Conservation (phyloP, 2,888 invertebrate species). For the Auanema sp. region DNA sequence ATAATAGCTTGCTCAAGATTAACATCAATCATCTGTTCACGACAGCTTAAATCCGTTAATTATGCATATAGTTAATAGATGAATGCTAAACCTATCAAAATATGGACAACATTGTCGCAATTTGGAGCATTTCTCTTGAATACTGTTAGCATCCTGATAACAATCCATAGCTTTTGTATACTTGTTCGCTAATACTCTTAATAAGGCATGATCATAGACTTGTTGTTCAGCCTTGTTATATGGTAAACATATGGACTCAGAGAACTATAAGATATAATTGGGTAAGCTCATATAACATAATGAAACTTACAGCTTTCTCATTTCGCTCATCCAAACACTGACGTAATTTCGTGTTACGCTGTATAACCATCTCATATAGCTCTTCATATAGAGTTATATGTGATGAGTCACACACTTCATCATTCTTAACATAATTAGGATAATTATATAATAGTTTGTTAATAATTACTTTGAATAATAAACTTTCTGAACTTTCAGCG, state of each 20-base stretch:
- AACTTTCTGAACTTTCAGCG: conserved; percentile 47
- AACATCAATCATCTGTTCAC: conserved; percentile 42
- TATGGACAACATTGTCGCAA: conserved; percentile 48
- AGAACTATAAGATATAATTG: conserved; percentile 35
- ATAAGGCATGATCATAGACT: conserved; percentile 34
- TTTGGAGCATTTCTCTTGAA: conserved; percentile 45
- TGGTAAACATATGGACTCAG: conserved; percentile 41
- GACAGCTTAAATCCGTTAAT: conserved; percentile 35
- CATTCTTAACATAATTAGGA: conserved; percentile 26
- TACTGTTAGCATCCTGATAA: conserved; percentile 45
- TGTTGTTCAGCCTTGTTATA: conserved; percentile 30
- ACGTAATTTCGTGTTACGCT: conserved; percentile 39
- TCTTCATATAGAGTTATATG: conserved; percentile 37
- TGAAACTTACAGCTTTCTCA: conserved; percentile 35
- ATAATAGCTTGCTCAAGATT: conserved; percentile 41
- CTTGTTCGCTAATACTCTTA: conserved; percentile 27
- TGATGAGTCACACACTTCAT: conserved; percentile 39
- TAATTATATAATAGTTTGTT: neutral
- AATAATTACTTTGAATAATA: conserved; percentile 35
- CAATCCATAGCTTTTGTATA: conserved; percentile 34
- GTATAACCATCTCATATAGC: conserved; percentile 43
- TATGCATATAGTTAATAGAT: neutral
- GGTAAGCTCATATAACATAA: neutral
- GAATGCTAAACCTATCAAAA: conserved; percentile 31
- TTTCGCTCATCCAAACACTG: conserved; percentile 40